A percentile compares a stretch with the other conserved stretches of the same genome.
Conservation (phyloP, 2,888 invertebrate species). For the Caenorhabditis wallacei region DNA sequence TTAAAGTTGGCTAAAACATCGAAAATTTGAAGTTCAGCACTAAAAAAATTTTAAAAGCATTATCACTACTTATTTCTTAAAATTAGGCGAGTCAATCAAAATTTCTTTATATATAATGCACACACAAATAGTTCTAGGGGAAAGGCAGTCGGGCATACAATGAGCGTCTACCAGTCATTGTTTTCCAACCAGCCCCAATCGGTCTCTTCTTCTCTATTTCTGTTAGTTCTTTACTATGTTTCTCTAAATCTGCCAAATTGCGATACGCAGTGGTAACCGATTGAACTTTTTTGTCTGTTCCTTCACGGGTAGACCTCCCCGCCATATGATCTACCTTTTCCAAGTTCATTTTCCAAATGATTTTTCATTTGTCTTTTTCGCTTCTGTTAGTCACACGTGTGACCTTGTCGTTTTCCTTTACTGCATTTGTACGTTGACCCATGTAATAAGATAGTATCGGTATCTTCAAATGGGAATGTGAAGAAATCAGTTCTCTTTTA, state of each 20-base stretch:
- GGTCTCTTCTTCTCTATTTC: slow-evolving; percentile 36
- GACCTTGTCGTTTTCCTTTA: slow-evolving; percentile 14
- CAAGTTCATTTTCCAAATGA: slow-evolving; percentile 39
- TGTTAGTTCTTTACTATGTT: slow-evolving; percentile 15
- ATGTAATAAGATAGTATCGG: slow-evolving; percentile 25
- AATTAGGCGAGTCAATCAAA: slow-evolving; percentile 31
- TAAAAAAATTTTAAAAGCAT: not conserved
- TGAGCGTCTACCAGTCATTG: slow-evolving; percentile 44
- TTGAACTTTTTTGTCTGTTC: slow-evolving; percentile 35
- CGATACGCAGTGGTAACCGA: slow-evolving; percentile 37
- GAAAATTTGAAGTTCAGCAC: no score
- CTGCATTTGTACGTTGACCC: slow-evolving; percentile 28
- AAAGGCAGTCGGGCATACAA: slow-evolving; percentile 32
- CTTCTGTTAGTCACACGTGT: slow-evolving; percentile 11
- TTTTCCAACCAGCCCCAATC: slow-evolving; percentile 41
- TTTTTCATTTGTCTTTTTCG: slow-evolving; percentile 27
- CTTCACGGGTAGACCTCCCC: slow-evolving; percentile 12
- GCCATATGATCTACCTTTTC: slow-evolving; percentile 35
- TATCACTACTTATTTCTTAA: slow-evolving; percentile 9
- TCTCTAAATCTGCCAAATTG: slow-evolving; percentile 16
- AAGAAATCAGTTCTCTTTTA: not conserved
- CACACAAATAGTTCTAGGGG: slow-evolving; percentile 14
- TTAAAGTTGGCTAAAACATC: no score
- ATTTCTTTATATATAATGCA: slow-evolving; percentile 23
- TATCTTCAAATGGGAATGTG: not conserved